phyloP scores from a whole-genome alignment of 2,888 invertebrate species.

The Leptinotarsa peninsularis region DNA sequence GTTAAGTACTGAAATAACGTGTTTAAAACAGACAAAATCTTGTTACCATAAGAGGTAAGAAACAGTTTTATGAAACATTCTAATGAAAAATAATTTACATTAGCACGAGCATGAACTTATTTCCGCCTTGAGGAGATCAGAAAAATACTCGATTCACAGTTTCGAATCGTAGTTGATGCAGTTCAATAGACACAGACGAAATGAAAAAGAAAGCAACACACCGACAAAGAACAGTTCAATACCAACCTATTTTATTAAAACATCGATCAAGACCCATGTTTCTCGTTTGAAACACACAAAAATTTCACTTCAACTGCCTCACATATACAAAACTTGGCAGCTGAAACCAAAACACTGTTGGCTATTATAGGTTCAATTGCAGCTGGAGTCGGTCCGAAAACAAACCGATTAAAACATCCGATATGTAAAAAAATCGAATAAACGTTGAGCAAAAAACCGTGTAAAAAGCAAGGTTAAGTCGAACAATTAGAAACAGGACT shows the following conservation, averaged over 20 bases:
- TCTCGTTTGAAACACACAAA: conserved; percentile 10
- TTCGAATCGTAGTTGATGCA: not conserved
- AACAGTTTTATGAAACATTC: no score
- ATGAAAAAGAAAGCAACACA: not conserved
- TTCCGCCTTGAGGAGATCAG: no score
- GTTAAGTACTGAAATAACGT: no score
- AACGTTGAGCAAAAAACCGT: conserved; percentile 15
- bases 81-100: no score
- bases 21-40: no score
- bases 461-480: conserved; percentile 21
- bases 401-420: conserved; percentile 11
- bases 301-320: conserved; percentile 1
- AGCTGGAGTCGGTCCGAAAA: conserved; percentile 5
- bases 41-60: no score
- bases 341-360: conserved; percentile 6
- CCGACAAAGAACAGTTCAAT: not conserved
- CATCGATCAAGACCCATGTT: conserved; percentile 17
- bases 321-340: conserved; percentile 26
- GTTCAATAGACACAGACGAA: not conserved
- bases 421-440: conserved; percentile 9
- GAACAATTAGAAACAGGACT: conserved; percentile 19
- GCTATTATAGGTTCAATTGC: conserved; percentile 1
- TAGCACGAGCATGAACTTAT: no score
- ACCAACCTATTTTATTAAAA: conserved; percentile 23
- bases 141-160: no score